Evolutionary conservation across 2,113 vertebrate species (phyloP).

Genomic region (Oostethus manadensis): DNA sequence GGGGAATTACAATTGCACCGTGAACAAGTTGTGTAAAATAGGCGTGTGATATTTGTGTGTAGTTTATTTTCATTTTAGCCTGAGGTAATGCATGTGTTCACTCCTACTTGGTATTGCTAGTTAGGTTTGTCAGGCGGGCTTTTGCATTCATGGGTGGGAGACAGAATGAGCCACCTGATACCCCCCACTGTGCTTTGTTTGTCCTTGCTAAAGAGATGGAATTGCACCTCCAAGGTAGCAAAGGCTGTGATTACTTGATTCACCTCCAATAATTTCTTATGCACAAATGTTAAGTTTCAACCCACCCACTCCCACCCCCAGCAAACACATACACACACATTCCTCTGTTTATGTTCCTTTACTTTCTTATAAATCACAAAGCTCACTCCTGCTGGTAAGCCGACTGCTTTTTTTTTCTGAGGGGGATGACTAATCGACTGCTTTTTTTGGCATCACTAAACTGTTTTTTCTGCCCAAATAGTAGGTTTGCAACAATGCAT

Average conservation of each 20-base stretch:
- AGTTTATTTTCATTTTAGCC: constrained; percentile 6
- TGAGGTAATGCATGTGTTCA: constrained; percentile 9
- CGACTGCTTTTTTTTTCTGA: no score
- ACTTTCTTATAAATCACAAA: constrained; percentile 59
- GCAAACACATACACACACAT: no score
- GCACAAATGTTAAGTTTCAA: constrained; percentile 48
- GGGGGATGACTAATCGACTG: no score
- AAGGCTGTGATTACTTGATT: constrained; percentile 49
- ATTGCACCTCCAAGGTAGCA: constrained; percentile 68
- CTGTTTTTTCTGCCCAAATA: no score
- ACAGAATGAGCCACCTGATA: constrained; percentile 50
- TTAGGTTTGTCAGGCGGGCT: constrained; percentile 42
- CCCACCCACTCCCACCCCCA: background rate
- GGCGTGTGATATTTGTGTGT: background rate
- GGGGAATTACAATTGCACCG: background rate
- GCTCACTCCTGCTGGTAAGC: constrained; percentile 15
- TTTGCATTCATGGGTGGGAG: constrained; percentile 38
- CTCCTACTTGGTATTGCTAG: constrained; percentile 37
- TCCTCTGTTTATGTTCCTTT: constrained; percentile 39
- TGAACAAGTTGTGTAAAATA: background rate
- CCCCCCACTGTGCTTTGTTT: constrained; percentile 57
- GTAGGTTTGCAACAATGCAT: no score
- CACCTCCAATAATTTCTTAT: constrained; percentile 38
- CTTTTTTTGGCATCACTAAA: no score
- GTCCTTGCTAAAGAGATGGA: constrained; percentile 49